Evolutionary conservation across 1,140 invertebrate species (phyloP), one percentile per base, ranked within the genome.

Genomic region (Protaetia brevitarsis): DNA sequence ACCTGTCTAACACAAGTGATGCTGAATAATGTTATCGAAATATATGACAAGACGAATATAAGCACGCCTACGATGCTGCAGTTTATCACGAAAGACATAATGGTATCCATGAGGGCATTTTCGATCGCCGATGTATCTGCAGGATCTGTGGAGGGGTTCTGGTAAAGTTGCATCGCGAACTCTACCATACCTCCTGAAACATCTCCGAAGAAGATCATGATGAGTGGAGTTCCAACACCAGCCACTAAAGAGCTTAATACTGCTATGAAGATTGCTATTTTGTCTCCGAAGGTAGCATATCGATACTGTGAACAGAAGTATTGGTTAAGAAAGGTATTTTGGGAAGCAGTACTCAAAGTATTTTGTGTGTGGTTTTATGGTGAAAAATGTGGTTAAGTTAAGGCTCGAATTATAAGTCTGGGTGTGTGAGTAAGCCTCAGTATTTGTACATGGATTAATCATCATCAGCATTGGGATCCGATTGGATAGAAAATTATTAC

Each of bases 131-230:
- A 6, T 13, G 21, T 31, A 7, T 29, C 57, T 1, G 30, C 27
- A 3, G 11, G 6, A 4, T 63, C 30, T 2, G 36, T n/a, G 34
- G 26, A 63, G 11, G 28, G 10, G n/a, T 23, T 27, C 1, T 29
- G 21, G 11, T 29, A 19, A 3, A 64, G 19, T n/a, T 27, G n/a
- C 0, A 65, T 59, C 29, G 69, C 66, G 45, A 71, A 76, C 3
- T 66, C 51, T 21, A 76, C 66, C 8, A 76, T 65, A 19, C 63
- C 60, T 11, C 72, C 74, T 10, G 75, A 73, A 7, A 72, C 68
- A 51, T 73, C 69, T 36, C 75, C 75, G 59, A 75, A 75, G n/a
- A 73, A 56, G 28, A 73, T 66, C 68, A 74, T 72, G 7, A 73
- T 28, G 23, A 69, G 68, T 0, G 71, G 71, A 11, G 68, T 69